Conservation (phyloP, 2,113 vertebrate species). For the Cyanistes caeruleus region DNA sequence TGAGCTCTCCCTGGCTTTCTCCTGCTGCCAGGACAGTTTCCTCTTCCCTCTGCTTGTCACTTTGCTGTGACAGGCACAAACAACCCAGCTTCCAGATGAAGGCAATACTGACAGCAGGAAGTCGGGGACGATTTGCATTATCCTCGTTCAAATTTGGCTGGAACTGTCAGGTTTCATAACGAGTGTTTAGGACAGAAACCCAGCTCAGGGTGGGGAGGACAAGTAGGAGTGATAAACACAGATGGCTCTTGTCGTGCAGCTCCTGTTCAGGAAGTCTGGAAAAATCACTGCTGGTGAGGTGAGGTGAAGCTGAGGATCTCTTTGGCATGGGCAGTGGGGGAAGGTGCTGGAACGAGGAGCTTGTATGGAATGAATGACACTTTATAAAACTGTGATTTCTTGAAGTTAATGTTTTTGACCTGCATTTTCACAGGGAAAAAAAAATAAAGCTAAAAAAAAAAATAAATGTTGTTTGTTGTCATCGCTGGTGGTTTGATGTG, state of each 20-base stretch:
- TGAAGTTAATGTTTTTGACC: neutral
- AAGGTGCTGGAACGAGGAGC: neutral
- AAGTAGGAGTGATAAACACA: neutral
- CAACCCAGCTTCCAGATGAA: neutral
- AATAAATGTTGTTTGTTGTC: neutral
- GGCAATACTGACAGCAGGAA: neutral
- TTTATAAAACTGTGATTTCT: conserved; percentile 54
- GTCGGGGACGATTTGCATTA: neutral
- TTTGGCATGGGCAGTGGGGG: neutral
- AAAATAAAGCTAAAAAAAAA: neutral
- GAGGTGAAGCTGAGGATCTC: neutral
- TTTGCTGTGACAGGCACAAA: neutral
- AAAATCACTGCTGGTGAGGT: neutral
- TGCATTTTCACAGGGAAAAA: conserved; percentile 29
- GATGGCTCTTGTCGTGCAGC: neutral
- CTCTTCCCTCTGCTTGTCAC: neutral
- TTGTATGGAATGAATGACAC: neutral
- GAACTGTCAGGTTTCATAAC: neutral
- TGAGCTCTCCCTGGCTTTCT: neutral
- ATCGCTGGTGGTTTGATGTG: rapidly evolving
- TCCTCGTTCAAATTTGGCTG: neutral
- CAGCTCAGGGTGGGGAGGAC: neutral
- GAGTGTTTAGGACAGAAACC: neutral
- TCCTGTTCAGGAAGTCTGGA: neutral
- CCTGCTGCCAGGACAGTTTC: neutral